phyloP scores from a whole-genome alignment of 2,797 vertebrate genomes.

The Melopsittacus undulatus region DNA sequence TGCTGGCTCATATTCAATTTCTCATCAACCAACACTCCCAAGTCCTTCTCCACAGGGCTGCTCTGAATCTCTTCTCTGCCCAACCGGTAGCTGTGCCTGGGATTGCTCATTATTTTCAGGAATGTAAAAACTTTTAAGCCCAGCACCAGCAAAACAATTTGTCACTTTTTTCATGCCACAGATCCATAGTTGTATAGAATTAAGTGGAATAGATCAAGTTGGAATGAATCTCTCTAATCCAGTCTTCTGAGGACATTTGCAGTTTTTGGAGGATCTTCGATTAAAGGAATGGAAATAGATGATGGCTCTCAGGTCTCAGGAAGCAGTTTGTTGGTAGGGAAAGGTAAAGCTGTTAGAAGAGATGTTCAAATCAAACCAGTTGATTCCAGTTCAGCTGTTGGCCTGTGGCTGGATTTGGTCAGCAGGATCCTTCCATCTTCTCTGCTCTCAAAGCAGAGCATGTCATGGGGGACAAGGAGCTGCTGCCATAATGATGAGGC shows the following conservation, averaged over 20 bases:
- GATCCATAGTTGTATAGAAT: neutral
- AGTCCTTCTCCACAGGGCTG: no score
- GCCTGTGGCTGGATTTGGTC: neutral
- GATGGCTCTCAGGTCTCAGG: neutral
- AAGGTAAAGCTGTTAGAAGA: neutral
- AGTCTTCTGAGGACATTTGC: neutral
- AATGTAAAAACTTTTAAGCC: neutral
- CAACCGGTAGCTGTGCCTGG: no score
- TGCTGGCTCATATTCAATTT: no score
- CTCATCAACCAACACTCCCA: no score
- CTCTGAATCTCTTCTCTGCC: no score
- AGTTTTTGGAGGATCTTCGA: neutral
- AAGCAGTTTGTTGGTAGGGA: neutral
- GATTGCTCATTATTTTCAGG: neutral
- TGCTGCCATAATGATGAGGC: neutral
- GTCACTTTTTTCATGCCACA: neutral
- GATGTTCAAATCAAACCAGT: neutral
- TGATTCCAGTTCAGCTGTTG: neutral
- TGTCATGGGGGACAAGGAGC: neutral
- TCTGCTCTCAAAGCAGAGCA: neutral
- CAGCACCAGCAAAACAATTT: neutral
- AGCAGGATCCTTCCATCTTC: neutral
- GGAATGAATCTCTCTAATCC: neutral
- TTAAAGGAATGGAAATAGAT: neutral
- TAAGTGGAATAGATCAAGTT: neutral